Evolutionary conservation across 2,113 vertebrate genomes (phyloP), one percentile per base, ranked within the genome.

Genomic region (Coreoperca whiteheadi): DNA sequence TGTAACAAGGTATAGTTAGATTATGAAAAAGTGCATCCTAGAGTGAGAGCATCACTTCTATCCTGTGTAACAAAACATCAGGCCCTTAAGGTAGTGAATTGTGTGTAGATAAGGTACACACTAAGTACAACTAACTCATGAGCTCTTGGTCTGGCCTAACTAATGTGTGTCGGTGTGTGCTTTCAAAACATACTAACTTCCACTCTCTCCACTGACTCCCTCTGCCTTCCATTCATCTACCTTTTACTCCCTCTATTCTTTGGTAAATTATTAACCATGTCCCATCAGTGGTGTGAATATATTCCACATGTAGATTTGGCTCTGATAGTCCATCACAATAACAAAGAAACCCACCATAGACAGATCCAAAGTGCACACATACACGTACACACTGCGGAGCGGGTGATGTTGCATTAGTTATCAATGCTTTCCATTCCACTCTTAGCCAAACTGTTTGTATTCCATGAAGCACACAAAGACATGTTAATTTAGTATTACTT

Each of bases 181-280:
- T 61, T 37, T 56, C 21, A 72, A 39, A 39, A 41, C 18, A 43
- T n/a, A 73, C 81, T 77, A 70, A 60, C 70, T 39, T 64, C 61
- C 48, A 46, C 46, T 69, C 21, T 69, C 6, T 69, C 66, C 34
- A 34, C 50, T 6, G 12, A 60, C 28, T 77, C 56, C 46, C 63
- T 37, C 73, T 46, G 68, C 8, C 54, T 46, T 34, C 56, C 61
- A 43, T 68, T 82, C 32, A 86, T 23, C 51, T 34, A 3, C 23
- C 32, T 11, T 4, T 54, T 23, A 23, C 32, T 79, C 21, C 51
- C 56, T 79, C 63, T 53, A 1, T 20, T 70, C 8, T 61, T 20
- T 11, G 50, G 77, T 91, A 20, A 87, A 82, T 85, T 67, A 87
- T 85, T 87, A 83, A 82, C 76, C 20, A 9, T 73, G 30, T 67